Base-by-base conservation (phyloP, 2,113 vertebrate species). In the Pseudopodoces humilis region DNA sequence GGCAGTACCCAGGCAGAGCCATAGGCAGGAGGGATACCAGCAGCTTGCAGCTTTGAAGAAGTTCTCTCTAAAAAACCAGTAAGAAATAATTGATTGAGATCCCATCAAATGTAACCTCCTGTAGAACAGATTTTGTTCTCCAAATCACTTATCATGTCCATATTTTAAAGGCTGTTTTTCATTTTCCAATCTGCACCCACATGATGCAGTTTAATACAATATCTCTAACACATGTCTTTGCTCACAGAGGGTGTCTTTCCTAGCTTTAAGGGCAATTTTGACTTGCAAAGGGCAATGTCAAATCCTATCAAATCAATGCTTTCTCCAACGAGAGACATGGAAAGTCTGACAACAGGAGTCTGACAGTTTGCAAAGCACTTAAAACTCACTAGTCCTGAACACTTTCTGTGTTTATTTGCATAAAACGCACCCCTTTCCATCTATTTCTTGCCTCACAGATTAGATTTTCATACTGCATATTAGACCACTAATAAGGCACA, bases 351-450 rank as follows among this genome's bases (percentile, higher is more conserved):
- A 70, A 39, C 46, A 81, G 37, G 78, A 90, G 23, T 52, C 62
- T 94, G 81, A 72, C 63, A 35, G 50, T 75, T 94, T 92, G 90
- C 59, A 90, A 92, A 86, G 83, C 59, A 41, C 78, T 82, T 84
- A 60, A 62, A 95, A 91, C 65, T 94, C 53, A 93, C 59, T 77
- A 74, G 92, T 93, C 88, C 83, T 86, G 90, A 94, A 88, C 92
- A 77, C 50, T 74, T 94, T 90, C 55, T 90, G 92, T 52, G 79
- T 75, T 90, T 13, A 90, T 97, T 96, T 97, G 96, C 95, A 95
- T 96, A 41, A 92, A 93, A 81, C 14, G 30, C n/a, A 86, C 83
- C 55, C 35, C 35, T 90, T 93, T 82, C 68, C 67, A 80, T 96
- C 95, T 95, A 74, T 94, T 93, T 96, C 79, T 93, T 90, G 75